These are phyloP conservation scores for Rhynchopsitta pachyrhyncha DNA, from an alignment of 2,113 vertebrate species.

Conservation along the genomic window DNA sequence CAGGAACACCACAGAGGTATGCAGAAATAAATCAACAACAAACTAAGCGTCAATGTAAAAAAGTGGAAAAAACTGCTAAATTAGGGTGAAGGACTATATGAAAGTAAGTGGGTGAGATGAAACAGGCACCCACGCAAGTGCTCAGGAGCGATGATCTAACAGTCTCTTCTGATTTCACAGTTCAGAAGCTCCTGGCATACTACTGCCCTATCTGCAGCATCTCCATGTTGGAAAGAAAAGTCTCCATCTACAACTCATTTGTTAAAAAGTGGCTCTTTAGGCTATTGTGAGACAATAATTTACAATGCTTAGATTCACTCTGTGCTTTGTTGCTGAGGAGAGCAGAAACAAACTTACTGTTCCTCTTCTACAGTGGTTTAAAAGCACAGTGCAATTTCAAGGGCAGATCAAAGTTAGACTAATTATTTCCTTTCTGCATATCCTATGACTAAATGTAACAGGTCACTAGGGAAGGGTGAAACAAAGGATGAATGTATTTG, in stretches of 20 bases:
- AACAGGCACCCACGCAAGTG: fast-evolving
- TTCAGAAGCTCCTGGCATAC: not conserved
- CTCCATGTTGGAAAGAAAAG: not conserved
- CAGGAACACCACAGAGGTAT: not conserved
- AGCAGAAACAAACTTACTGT: slow-evolving; percentile 38
- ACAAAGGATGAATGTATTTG: slow-evolving; percentile 62
- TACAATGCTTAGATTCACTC: not conserved
- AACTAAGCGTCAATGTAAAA: not conserved
- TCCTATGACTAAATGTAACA: slow-evolving; percentile 61
- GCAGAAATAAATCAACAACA: not conserved
- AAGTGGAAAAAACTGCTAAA: not conserved
- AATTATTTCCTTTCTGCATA: slow-evolving; percentile 67
- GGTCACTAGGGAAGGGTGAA: slow-evolving; percentile 63
- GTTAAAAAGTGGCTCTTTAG: slow-evolving; percentile 28
- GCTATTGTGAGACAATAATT: not conserved
- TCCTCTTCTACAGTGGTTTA: slow-evolving; percentile 9
- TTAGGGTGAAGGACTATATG: not conserved
- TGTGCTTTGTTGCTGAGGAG: slow-evolving; percentile 39
- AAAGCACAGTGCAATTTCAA: slow-evolving; percentile 52
- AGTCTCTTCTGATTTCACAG: not conserved
- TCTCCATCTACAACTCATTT: not conserved
- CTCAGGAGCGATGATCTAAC: not conserved
- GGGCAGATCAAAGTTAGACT: slow-evolving; percentile 68
- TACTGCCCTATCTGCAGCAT: not conserved
- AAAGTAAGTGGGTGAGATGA: not conserved